These are phyloP conservation scores for Petromus typicus DNA, from an alignment of 2,113 vertebrate species.

Conservation along the genomic window DNA sequence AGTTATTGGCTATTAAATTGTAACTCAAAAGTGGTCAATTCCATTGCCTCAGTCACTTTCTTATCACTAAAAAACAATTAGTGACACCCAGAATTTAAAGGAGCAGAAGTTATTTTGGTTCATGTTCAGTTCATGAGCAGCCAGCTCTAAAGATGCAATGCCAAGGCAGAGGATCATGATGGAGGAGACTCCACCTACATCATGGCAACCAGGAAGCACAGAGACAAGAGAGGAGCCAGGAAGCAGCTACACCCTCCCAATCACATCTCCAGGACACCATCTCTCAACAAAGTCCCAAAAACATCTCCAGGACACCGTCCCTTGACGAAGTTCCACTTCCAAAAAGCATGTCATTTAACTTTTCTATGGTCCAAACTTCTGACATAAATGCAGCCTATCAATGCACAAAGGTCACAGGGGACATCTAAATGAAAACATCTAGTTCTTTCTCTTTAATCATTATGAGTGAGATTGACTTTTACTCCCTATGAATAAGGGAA, in stretches of 20 bases:
- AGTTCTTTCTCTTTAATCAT: background rate
- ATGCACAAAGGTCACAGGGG: background rate
- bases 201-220: background rate
- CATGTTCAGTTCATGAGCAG: background rate
- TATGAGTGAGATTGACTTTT: background rate
- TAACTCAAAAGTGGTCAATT: constrained; percentile 20
- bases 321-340: background rate
- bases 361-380: background rate
- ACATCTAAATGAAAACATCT: background rate
- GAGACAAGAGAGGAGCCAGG: background rate
- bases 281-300: too few relatives aligned
- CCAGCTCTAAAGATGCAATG: background rate
- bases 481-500: background rate
- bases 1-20: background rate
- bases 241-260: background rate
- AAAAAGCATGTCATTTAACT: background rate
- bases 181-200: background rate
- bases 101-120: background rate
- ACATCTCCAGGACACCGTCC: background rate
- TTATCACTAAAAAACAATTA: too few relatives aligned
- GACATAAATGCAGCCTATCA: background rate
- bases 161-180: too few relatives aligned
- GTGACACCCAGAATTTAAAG: background rate
- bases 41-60: background rate
- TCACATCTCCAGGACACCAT: background rate